Evolutionary conservation across 1,140 invertebrate species (phyloP).

Genomic region (Drosophila miranda): DNA sequence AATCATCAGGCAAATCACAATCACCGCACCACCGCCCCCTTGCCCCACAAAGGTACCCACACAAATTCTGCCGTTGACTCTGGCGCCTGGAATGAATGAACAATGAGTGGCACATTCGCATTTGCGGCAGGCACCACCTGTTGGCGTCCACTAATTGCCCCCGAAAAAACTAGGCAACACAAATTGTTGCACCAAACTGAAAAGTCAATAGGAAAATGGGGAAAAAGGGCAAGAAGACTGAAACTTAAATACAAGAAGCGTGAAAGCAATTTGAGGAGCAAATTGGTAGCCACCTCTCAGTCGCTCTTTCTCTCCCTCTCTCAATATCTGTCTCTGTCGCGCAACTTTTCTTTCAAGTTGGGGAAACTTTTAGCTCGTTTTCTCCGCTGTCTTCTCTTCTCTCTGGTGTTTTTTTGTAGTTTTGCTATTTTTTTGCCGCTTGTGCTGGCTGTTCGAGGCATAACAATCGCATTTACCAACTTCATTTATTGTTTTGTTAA

Average conservation of each 20-base stretch:
- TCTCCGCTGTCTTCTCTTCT: constrained; percentile 12
- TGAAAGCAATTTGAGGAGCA: constrained; percentile 58
- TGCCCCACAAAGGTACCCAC: constrained; percentile 38
- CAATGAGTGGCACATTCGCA: constrained; percentile 55
- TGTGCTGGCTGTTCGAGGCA: constrained; percentile 49
- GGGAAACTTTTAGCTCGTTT: constrained; percentile 47
- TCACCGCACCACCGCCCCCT: neutral
- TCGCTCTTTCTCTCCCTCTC: neutral
- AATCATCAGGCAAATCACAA: constrained; percentile 42
- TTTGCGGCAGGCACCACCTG: constrained; percentile 40
- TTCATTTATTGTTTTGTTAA: constrained; percentile 80
- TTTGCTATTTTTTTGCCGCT: constrained; percentile 24
- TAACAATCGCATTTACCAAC: constrained; percentile 77
- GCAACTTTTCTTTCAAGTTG: constrained; percentile 69
- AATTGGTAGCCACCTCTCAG: constrained; percentile 18
- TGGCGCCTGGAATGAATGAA: constrained; percentile 59
- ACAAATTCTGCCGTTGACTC: constrained; percentile 39
- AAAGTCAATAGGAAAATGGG: constrained; percentile 55
- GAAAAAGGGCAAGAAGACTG: constrained; percentile 38
- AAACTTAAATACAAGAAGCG: constrained; percentile 68
- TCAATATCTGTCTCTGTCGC: constrained; percentile 32
- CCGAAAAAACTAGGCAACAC: constrained; percentile 58
- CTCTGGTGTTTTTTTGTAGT: neutral
- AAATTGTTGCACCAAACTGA: constrained; percentile 45
- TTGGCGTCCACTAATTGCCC: constrained; percentile 63